Evolutionary conservation across 2,113 vertebrate genomes (phyloP).

Genomic region (Xenopus laevis): DNA sequence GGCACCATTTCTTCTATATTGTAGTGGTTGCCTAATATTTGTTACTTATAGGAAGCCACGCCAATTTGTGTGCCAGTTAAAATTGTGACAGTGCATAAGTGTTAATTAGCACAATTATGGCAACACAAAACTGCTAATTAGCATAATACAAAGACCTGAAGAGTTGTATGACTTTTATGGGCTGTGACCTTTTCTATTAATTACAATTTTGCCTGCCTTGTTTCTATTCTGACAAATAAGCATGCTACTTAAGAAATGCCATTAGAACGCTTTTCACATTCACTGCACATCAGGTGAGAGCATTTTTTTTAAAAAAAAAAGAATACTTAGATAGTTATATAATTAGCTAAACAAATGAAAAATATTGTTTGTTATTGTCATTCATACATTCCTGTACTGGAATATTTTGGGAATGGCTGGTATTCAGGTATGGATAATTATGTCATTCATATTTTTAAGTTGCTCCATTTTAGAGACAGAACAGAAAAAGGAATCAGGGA

Average conservation of each 20-base stretch:
- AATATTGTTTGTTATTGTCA: too few species aligned
- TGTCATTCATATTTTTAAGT: too few species aligned
- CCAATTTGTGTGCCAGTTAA: too few species aligned
- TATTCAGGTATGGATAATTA: too few species aligned
- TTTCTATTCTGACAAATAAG: slow-evolving; percentile 22
- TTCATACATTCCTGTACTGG: too few species aligned
- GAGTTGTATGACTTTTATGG: neutral
- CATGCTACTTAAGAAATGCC: slow-evolving; percentile 13
- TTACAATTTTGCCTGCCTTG: slow-evolving; percentile 17
- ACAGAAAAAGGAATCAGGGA: too few species aligned
- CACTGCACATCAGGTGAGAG: neutral
- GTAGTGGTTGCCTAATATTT: too few species aligned
- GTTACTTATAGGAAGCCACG: too few species aligned
- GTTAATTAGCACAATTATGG: neutral
- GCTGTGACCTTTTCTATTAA: slow-evolving; percentile 17
- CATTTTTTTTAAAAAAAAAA: slow-evolving; percentile 2
- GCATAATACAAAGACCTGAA: slow-evolving; percentile 1
- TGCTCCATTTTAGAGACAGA: too few species aligned
- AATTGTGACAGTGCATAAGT: too few species aligned
- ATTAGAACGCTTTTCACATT: slow-evolving; percentile 16
- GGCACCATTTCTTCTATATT: too few species aligned
- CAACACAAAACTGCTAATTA: slow-evolving; percentile 19
- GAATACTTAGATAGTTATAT: slow-evolving; percentile 1
- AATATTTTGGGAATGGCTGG: too few species aligned
- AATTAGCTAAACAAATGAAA: slow-evolving; percentile 8